Base-by-base conservation (phyloP, 2,888 invertebrate genomes). In the Alviniconcha strummeri region DNA sequence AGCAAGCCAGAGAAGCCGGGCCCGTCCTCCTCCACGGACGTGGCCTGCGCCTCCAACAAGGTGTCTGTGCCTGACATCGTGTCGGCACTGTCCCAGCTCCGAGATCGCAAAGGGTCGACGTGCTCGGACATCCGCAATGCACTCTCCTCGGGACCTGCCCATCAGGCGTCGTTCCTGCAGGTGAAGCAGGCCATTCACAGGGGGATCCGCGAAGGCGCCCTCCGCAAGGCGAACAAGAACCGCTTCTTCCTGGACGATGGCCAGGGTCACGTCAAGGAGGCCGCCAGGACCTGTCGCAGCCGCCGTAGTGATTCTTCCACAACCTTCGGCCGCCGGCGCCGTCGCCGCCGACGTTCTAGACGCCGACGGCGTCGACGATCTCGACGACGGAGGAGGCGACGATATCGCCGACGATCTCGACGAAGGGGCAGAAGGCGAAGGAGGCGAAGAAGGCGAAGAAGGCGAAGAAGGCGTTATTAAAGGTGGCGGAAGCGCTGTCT, bases 31-130 rank as follows among this genome's bases (percentile, higher is more conserved):
- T 78, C 78, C 7, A 15, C 15, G 64, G 78, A 78, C 60, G 6
- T 78, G 60, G 60, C 78, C 52, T 8, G 36, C 60, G 15, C 64
- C 78, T 64, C 64, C 78, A 36, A 15, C 78, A 78, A 78, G 78
- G 36, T 78, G 52, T 13, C 64, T 15, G 64, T 78, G 78, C 6
- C 64, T 11, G 56, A 52, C 8, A 36, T 78, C 52, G 36, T 78
- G 36, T 36, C 60, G 5, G 78, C 64, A 36, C 57, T 78, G 52
- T 78, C 78, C 9, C 60, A 60, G 60, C 78, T 78, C 36, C 60
- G 64, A 52, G 78, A 78, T 8, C 78, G 78, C 52, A 78, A 78
- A 17, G 78, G 78, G 60, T 78, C 78, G 36, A 78, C 78, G 19
- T 78, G 64, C 19, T 36, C 78, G n/a, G 78, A 78, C 78, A 64